Base-by-base conservation (phyloP, 1,140 invertebrate species). In the Drosophila suzukii region DNA sequence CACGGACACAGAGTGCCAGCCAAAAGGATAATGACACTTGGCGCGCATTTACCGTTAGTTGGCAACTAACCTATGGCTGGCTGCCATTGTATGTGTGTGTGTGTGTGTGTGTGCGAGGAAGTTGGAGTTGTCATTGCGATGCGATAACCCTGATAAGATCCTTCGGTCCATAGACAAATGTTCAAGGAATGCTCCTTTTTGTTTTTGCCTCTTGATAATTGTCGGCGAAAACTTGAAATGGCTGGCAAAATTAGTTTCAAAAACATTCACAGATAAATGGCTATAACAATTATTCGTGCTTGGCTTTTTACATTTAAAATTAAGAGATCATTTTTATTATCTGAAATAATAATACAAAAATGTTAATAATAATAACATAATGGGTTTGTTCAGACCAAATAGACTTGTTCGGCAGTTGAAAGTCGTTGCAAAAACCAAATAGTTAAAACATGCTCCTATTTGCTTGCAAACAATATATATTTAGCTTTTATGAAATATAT, bases 11-110 rank as follows among this genome's bases (percentile, higher is more conserved):
- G 60, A 82, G 70, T 60, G 59, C 83, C 78, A 83, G 79, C 76
- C 86, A 89, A 83, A 88, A 89, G 84, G 84, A 81, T 89, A 88
- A 88, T 88, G 84, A 88, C 84, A 89, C 84, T 86, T 88, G 73
- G 74, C 68, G 77, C 84, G 76, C 61, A 80, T 89, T 88, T 84
- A 86, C 78, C 76, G 83, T 68, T 88, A 78, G 75, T 73, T 88
- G 84, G 72, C 80, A 89, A 83, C 70, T 75, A 75, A 75, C 60
- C 53, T 58, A 75, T 71, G 71, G 41, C 51, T 32, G 27, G 6
- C 2, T 47, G 46, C 46, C 46, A 47, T n/a, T 49, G 46, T 67
- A n/a, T n/a, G 24, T 27, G 65, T 38, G 38, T 72, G 43, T 30
- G 32, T 51, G 46, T 46, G n/a, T 66, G 61, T 50, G 36, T 54